Conservation (phyloP, 2,888 invertebrate species). For the Drosophila melanocephala region DNA sequence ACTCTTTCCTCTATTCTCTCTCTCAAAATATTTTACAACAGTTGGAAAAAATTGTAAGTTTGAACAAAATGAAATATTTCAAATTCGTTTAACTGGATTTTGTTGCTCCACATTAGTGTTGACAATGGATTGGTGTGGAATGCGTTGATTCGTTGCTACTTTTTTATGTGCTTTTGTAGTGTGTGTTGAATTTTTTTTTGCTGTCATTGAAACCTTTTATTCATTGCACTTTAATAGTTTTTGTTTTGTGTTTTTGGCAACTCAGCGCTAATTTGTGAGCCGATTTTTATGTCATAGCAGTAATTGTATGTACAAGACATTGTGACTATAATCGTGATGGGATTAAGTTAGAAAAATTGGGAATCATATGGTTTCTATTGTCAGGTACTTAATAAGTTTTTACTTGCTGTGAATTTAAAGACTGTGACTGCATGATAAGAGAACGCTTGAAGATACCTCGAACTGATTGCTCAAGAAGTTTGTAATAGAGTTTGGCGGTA, state of each 20-base stretch:
- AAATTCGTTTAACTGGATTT: constrained; percentile 55
- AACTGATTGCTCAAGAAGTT: constrained; percentile 45
- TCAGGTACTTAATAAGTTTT: constrained; percentile 78
- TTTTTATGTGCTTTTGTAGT: constrained; percentile 32
- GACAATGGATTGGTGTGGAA: constrained; percentile 7
- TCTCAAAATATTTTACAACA: constrained; percentile 72
- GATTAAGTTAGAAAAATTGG: constrained; percentile 17
- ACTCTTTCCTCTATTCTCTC: background rate
- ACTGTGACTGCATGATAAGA: constrained; percentile 8
- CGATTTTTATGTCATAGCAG: constrained; percentile 1
- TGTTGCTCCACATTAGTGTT: constrained; percentile 10
- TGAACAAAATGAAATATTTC: constrained; percentile 28
- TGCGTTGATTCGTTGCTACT: constrained; percentile 20
- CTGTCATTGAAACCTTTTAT: constrained; percentile 81
- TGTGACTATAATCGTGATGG: constrained; percentile 6
- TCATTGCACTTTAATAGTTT: constrained; percentile 45
- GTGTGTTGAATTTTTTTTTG: constrained; percentile 38
- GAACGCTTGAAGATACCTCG: constrained; percentile 6
- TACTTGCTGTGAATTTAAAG: constrained; percentile 15
- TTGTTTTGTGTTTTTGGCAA: constrained; percentile 39
- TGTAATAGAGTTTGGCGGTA: constrained; percentile 33
- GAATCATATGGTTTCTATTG: constrained; percentile 66
- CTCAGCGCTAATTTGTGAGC: constrained; percentile 42
- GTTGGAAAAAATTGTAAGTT: constrained; percentile 24
- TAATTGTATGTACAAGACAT: constrained; percentile 62